Conservation (phyloP, 1,140 invertebrate genomes). For the Tetraneura akinire region DNA sequence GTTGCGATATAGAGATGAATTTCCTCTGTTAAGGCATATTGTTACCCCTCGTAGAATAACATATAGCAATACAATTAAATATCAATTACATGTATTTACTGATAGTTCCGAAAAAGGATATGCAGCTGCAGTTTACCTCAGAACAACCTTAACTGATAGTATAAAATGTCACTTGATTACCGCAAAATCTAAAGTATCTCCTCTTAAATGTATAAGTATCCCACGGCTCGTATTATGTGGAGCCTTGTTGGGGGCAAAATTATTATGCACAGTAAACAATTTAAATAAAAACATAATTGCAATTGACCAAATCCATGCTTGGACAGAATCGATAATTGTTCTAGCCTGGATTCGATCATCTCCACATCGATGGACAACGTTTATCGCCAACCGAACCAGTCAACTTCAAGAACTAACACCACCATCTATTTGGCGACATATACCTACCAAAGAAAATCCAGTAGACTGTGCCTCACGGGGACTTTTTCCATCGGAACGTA, state of each 20-base stretch:
- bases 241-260: too few relatives aligned
- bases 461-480: slow-evolving; percentile 60
- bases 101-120: too few relatives aligned
- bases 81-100: neutral
- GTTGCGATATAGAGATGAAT: too few relatives aligned
- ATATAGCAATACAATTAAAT: too few relatives aligned
- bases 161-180: too few relatives aligned
- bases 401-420: slow-evolving; percentile 56
- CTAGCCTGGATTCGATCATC: slow-evolving; percentile 57
- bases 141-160: too few relatives aligned
- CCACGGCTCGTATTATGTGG: too few relatives aligned
- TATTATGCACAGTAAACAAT: neutral
- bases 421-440: slow-evolving; percentile 58
- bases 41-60: too few relatives aligned
- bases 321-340: slow-evolving; percentile 58
- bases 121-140: too few relatives aligned
- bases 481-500: slow-evolving; percentile 42
- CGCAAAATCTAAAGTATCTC: too few relatives aligned
- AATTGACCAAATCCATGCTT: slow-evolving; percentile 25
- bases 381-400: slow-evolving; percentile 58
- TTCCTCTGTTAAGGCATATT: too few relatives aligned
- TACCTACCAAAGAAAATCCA: slow-evolving; percentile 59
- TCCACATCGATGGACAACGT: slow-evolving; percentile 57
- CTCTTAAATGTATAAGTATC: too few relatives aligned
- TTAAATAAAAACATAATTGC: slow-evolving; percentile 57